Base-by-base conservation (phyloP, 2,888 invertebrate genomes). In the Therioaphis trifolii region DNA sequence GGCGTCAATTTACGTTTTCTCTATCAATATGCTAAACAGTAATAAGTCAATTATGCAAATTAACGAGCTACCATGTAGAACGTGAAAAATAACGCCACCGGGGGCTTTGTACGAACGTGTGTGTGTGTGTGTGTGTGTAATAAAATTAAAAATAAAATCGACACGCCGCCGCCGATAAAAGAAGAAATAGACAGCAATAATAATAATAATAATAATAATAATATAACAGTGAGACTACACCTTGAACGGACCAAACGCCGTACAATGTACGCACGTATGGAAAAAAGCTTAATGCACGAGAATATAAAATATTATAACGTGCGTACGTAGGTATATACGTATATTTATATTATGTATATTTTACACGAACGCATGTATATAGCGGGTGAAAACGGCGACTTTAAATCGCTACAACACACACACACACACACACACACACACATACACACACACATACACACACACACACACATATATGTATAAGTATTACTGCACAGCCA, bases 11-110 rank as follows among this genome's bases (percentile, higher is more conserved):
- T 80, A 80, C 61, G 80, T 79, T 69, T 79, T 79, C 69, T 58
- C 79, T 58, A 79, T 80, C 71, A 80, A 80, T 80, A 80, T 80
- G 80, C 80, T 80, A 80, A 80, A 71, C 80, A 58, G 80, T 80
- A 80, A 80, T 80, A 80, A 80, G 80, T 80, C 80, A 80, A 80
- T 80, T 80, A 80, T 80, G 80, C 80, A 80, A 80, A 80, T 80
- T 80, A 80, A 80, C 80, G 80, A 80, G 80, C 80, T 80, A 80
- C 80, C 80, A 80, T 55, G 58, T 69, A 69, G 43, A 79, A 79
- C 79, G 79, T 61, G 80, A n/a, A 80, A 58, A 71, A 58, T 43
- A 79, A 79, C 52, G 40, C 79, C 69, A n/a, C n/a, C 55, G n/a
- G 18, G 69, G 43, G 55, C 68, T 43, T 40, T 29, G 15, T 40